Evolutionary conservation across 2,797 vertebrate genomes (phyloP), one percentile per base, ranked within the genome.

Genomic region (Clarias fuscus): DNA sequence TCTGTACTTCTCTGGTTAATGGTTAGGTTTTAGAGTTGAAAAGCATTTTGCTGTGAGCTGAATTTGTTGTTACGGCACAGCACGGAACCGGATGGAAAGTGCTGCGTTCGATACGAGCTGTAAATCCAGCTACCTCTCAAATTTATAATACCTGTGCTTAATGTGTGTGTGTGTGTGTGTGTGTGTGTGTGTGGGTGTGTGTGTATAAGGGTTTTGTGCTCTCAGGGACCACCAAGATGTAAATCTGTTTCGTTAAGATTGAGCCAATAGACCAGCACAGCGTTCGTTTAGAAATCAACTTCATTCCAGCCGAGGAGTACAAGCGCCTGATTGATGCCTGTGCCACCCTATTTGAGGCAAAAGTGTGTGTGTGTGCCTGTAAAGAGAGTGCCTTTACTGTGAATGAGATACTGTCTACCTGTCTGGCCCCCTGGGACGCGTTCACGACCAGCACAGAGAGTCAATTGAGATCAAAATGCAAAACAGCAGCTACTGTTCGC

Each of bases 351-450:
- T 82, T 73, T 61, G 71, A 82, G 82, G 48, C 72, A 78, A 82
- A 71, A 33, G 30, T 89, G 76, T 71, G 78, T 71, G 17, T 71
- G 71, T 56, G 62, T 67, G 48, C 37, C 48, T 82, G 33, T 80
- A 18, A 78, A 61, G 87, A 75, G 37, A 83, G 71, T 18, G 78
- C 82, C 84, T 83, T 77, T 77, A 70, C 79, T 87, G 82, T 91
- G 86, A 92, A 90, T 90, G 77, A 88, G 86, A 90, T 87, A 88
- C 90, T 90, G 90, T 90, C 87, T 91, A 78, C 88, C 86, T 89
- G 85, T 84, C 73, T 82, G 75, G 68, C 71, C 87, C 88, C 82
- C 86, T 58, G 84, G 71, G 59, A 83, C 83, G 84, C 43, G 20
- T 85, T 72, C 87, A 87, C 15, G 27, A 76, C 64, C 40, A 68